Evolutionary conservation across 2,888 invertebrate genomes (phyloP), one percentile per base, ranked within the genome.

Genomic region (Coelogynopora nodosa): DNA sequence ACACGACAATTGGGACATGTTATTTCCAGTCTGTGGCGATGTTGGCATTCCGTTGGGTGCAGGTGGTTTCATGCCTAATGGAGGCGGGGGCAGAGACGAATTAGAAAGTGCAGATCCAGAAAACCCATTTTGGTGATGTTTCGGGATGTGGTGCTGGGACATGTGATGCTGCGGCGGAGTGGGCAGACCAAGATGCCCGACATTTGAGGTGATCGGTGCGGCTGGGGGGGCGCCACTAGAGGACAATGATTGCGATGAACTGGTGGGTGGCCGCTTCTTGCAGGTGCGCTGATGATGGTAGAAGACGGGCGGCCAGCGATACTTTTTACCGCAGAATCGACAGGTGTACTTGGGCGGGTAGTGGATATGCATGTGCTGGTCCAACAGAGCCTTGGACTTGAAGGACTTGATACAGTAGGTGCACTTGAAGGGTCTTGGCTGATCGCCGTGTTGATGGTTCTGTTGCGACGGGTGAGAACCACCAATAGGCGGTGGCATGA

Each of bases 311-410:
- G 87, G 87, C 87, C 87, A 87, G 31, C 87, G 86, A 49, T 74
- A 87, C 31, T 30, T 29, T 0, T 81, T 2, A 30, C 86, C 86
- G 87, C 87, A 87, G 26, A 81, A 49, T 23, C 81, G 74, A 67
- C 87, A 87, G 10, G 87, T 31, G 67, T 87, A 87, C 26, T 67
- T 26, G 13, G 87, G 87, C 26, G 87, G 87, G 30, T 49, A 82
- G 81, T 87, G 87, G 0, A 87, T 74, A 49, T 87, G 87, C 26
- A 88, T 67, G 67, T 87, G 87, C 80, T 87, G 87, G n/a, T 87
- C 87, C 2, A 87, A 67, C 31, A 87, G 80, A 30, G 67, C 67
- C 67, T 87, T 87, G 81, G 80, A 67, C n/a, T 82, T 86, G 82
- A 87, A 87, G 18, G 81, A 28, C 80, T 87, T 87, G 23, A 31